Conservation (phyloP, 2,888 invertebrate species). For the Yponomeuta sedellus region DNA sequence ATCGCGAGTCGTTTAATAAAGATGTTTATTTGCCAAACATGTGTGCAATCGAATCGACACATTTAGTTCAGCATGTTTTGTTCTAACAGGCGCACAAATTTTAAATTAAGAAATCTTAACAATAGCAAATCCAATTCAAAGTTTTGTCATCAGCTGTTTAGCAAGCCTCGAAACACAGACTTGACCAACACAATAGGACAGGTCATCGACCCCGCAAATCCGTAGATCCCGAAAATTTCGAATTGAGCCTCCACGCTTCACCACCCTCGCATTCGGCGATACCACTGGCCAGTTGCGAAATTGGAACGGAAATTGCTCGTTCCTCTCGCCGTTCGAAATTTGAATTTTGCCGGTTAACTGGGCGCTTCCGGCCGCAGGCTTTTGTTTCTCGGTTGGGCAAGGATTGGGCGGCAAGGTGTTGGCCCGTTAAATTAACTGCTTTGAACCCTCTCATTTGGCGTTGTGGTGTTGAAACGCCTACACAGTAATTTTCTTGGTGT, state of each 20-base stretch:
- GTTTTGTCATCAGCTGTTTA: no score
- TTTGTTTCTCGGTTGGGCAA: slow-evolving; percentile 53
- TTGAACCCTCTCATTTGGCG: not conserved
- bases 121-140: no score
- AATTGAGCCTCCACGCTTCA: slow-evolving; percentile 58
- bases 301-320: slow-evolving; percentile 73
- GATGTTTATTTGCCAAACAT: no score
- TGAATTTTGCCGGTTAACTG: slow-evolving; percentile 74
- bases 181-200: not conserved
- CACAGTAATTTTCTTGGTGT: not conserved
- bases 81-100: no score
- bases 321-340: slow-evolving; percentile 68
- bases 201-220: slow-evolving; percentile 21
- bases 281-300: slow-evolving; percentile 55
- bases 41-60: no score
- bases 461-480: not conserved
- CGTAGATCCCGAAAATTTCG: slow-evolving; percentile 44
- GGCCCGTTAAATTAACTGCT: slow-evolving; percentile 18
- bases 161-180: no score
- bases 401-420: slow-evolving; percentile 28
- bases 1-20: no score
- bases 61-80: no score
- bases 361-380: slow-evolving; percentile 62
- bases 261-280: slow-evolving; percentile 49
- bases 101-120: no score